These are phyloP conservation scores for Heterodera carotae DNA, from an alignment of 1,140 invertebrate species.

Conservation along the genomic window DNA sequence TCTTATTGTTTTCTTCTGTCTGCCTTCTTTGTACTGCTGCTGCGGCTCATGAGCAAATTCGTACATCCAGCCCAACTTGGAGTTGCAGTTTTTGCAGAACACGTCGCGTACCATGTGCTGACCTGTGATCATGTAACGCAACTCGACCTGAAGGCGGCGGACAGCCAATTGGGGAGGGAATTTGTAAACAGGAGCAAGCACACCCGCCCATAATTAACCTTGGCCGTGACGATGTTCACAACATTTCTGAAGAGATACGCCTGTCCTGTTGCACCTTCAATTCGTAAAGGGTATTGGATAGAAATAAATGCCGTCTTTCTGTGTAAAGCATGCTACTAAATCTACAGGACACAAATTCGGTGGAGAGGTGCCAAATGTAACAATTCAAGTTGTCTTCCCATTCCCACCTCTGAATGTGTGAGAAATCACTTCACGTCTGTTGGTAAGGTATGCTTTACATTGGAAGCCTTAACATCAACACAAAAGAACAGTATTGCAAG, in stretches of 20 bases:
- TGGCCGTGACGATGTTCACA: conserved; percentile 48
- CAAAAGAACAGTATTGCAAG: background rate
- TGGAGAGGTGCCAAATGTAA: background rate
- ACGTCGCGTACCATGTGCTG: conserved; percentile 60
- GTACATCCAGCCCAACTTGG: conserved; percentile 61
- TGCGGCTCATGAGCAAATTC: conserved; percentile 58
- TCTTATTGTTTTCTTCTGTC: background rate
- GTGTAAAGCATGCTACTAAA: too few relatives aligned
- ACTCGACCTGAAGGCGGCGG: conserved; percentile 30
- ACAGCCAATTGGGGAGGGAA: background rate
- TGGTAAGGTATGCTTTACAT: conserved; percentile 43
- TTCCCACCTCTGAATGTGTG: conserved; percentile 46
- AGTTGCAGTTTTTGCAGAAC: conserved; percentile 44
- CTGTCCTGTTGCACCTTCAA: conserved; percentile 55
- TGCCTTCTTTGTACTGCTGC: conserved; percentile 59
- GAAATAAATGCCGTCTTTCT: too few relatives aligned
- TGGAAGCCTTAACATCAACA: background rate
- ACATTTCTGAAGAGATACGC: conserved; percentile 55
- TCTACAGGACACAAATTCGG: too few relatives aligned
- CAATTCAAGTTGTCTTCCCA: background rate
- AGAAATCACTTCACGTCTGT: conserved; percentile 48
- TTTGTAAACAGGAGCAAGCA: background rate
- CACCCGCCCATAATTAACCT: too few relatives aligned
- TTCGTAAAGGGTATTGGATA: background rate
- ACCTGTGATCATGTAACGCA: conserved; percentile 53